phyloP scores from a whole-genome alignment of 2,888 invertebrate genomes.

The Himalopsyche japonica region DNA sequence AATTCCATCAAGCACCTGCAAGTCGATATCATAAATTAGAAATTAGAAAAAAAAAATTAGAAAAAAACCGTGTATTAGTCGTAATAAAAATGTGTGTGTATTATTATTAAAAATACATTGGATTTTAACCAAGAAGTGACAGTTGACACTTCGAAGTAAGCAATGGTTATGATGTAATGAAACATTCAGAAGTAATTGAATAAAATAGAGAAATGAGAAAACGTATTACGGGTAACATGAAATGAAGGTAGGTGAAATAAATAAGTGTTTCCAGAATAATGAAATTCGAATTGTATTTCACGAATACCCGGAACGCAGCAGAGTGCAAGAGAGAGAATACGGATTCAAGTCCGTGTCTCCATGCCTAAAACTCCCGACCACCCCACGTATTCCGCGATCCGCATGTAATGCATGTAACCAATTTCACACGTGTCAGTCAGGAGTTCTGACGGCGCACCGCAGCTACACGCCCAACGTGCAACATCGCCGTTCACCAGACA shows the following conservation, averaged over 20 bases:
- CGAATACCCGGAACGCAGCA: background rate
- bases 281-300: background rate
- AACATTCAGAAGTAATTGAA: too few species aligned
- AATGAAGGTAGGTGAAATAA: background rate
- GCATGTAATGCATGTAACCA: slow-evolving; percentile 39
- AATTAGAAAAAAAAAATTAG: too few species aligned
- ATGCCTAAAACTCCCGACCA: background rate
- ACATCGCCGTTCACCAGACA: background rate
- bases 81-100: too few species aligned
- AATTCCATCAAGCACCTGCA: too few species aligned
- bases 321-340: background rate
- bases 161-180: too few species aligned
- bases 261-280: background rate
- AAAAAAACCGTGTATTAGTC: too few species aligned
- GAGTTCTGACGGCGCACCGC: slow-evolving; percentile 33
- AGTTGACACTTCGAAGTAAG: too few species aligned
- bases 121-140: too few species aligned
- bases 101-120: too few species aligned
- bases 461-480: background rate
- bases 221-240: background rate
- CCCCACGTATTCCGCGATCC: slow-evolving; percentile 19
- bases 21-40: too few species aligned
- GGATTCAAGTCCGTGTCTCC: background rate
- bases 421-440: slow-evolving; percentile 41
- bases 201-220: background rate